Base-by-base conservation (phyloP, 2,888 invertebrate species). In the Gandaritis pyraliata region DNA sequence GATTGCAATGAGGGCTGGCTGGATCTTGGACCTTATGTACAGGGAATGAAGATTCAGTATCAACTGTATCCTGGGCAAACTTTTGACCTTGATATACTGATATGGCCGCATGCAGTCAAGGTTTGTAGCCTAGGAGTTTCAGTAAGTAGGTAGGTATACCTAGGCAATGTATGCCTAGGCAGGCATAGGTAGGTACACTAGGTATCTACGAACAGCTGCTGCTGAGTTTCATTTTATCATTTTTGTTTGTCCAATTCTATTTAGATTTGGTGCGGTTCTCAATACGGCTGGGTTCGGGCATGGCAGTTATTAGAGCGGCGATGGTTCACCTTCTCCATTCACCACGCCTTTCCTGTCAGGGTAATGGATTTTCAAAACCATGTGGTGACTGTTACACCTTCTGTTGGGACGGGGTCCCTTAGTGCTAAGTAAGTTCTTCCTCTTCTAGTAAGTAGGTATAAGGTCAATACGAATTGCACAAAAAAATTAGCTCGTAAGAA, bases 101-200 rank as follows among this genome's bases (percentile, higher is more conserved):
- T 91, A 51, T 91, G 89, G 88, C 88, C 89, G 7, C 85, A 89
- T 66, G 78, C 74, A 51, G 87, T 83, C 30, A 90, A 91, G 87
- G 90, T 90, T 70, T 36, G 59, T 50, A 5, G 10, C 7, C 8
- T 33, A 23, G 23, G 23, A 23, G 23, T 23, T 33, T 33, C 33
- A 46, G 23, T 46, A 46, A n/a, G 8, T 46, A 46, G 0, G 1
- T 23, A 23, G 2, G 2, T 23, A n/a, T n/a, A n/a, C n/a, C n/a
- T n/a, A n/a, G n/a, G n/a, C n/a, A n/a, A n/a, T n/a, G n/a, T n/a
- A n/a, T n/a, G n/a, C n/a, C n/a, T n/a, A n/a, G n/a, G n/a, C n/a
- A n/a, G n/a, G n/a, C n/a, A n/a, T n/a, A n/a, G 23, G 23, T 23
- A 23, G 23, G 23, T 23, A 23, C 1, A 23, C 4, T 5, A 5